Evolutionary conservation across 1,140 invertebrate genomes (phyloP), one percentile per base, ranked within the genome.

Genomic region (Drosophila virilis): DNA sequence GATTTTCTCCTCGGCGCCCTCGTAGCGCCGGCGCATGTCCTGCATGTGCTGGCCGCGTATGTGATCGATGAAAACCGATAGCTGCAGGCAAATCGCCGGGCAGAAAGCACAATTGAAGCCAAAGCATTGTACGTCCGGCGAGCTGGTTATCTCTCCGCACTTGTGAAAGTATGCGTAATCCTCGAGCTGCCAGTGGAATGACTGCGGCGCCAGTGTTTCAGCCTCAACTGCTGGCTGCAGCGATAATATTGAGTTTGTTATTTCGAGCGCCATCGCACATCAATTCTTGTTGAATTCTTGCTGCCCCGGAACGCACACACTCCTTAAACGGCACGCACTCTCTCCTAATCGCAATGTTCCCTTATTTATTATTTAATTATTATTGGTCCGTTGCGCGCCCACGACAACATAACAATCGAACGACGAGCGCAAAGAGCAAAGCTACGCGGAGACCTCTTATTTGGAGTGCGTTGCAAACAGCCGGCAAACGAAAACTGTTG

Each of bases 41-140:
- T 90, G 80, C 37, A 77, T 72, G 62, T 91, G 90, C 55, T 91
- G 80, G 37, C 64, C 57, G 13, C 83, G 85, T 46, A 91, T 79
- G 58, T 91, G 90, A 48, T 90, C 79, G 58, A 88, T 74, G 42
- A 91, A 91, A 8, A 91, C 82, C 33, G 91, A 86, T 32, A 88
- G 77, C 69, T 91, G 90, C 46, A 91, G 58, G 58, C 90, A 91
- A 77, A 91, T 91, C 7, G 82, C 85, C 46, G 85, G 71, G n/a
- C 90, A 91, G 33, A 91, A 91, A 51, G 74, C 65, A 45, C 90
- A 91, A 67, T 90, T 91, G 45, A 91, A 90, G n/a, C 90, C 90
- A 51, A 91, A 91, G 17, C 80, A 77, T 75, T 91, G 80, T 13
- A 79, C 76, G 66, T 91, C 90, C 12, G 90, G 90, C 22, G 90